These are phyloP conservation scores for Hypercompe scribonia DNA, from an alignment of 2,888 invertebrate species.

Conservation along the genomic window DNA sequence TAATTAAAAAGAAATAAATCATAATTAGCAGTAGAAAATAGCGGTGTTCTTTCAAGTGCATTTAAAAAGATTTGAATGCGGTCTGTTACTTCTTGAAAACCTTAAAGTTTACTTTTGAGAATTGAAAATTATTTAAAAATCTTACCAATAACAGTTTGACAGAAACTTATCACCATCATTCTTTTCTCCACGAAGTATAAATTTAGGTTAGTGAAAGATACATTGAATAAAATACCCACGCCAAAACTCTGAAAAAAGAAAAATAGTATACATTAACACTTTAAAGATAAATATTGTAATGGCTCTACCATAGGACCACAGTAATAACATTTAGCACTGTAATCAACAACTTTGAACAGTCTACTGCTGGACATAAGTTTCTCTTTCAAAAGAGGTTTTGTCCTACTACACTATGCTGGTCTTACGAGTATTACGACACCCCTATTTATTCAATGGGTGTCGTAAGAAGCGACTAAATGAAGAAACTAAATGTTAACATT, in stretches of 20 bases:
- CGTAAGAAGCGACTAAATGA: too few species aligned
- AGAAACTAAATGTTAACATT: too few species aligned
- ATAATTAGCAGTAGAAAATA: too few species aligned
- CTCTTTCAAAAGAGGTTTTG: too few species aligned
- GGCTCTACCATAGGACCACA: too few species aligned
- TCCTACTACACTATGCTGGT: too few species aligned
- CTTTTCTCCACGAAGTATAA: conserved; percentile 68
- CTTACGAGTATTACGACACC: too few species aligned
- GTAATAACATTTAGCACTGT: too few species aligned
- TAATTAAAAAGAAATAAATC: too few species aligned
- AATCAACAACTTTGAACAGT: too few species aligned
- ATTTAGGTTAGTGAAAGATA: conserved; percentile 61
- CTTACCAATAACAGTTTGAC: conserved; percentile 65
- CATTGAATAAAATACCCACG: conserved; percentile 61
- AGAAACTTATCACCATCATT: conserved; percentile 62
- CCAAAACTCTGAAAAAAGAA: conserved; percentile 55
- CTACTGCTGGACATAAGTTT: too few species aligned
- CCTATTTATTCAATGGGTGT: too few species aligned
- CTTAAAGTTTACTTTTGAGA: background rate
- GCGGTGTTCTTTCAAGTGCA: background rate
- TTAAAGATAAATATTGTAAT: background rate
- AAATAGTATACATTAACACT: background rate
- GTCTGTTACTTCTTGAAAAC: background rate
- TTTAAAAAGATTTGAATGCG: background rate
- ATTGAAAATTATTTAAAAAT: background rate